These are phyloP conservation scores for Caenorhabditis zanzibari DNA, from an alignment of 2,888 invertebrate species.

Conservation along the genomic window DNA sequence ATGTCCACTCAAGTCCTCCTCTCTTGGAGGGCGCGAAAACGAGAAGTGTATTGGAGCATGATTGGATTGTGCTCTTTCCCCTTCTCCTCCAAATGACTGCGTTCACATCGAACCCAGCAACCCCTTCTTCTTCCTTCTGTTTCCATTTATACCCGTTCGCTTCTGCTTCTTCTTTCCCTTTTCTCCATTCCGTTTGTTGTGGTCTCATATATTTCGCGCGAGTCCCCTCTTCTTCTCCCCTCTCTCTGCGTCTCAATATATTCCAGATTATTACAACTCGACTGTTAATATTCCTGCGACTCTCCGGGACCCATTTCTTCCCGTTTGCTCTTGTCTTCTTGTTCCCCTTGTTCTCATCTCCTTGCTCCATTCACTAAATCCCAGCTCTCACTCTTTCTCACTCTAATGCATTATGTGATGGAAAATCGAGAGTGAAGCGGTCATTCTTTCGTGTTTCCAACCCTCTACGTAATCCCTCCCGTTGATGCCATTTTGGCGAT, in stretches of 20 bases:
- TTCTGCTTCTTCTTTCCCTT: slow-evolving; percentile 11
- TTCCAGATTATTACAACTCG: slow-evolving; percentile 65
- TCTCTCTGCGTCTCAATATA: slow-evolving; percentile 40
- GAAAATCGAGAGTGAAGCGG: slow-evolving; percentile 17
- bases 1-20: slow-evolving; percentile 47
- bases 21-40: slow-evolving; percentile 48
- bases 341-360: slow-evolving; percentile 28
- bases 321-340: slow-evolving; percentile 29
- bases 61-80: slow-evolving; percentile 55
- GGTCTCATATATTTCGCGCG: slow-evolving; percentile 39
- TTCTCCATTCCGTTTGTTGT: slow-evolving; percentile 22
- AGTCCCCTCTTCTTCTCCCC: background rate
- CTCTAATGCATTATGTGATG: slow-evolving; percentile 59
- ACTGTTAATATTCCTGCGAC: slow-evolving; percentile 45
- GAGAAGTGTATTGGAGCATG: slow-evolving; percentile 63
- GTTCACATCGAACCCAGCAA: slow-evolving; percentile 37
- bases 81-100: slow-evolving; percentile 23
- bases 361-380: slow-evolving; percentile 36
- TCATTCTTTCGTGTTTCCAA: slow-evolving; percentile 38
- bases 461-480: slow-evolving; percentile 47
- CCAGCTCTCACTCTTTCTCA: slow-evolving; percentile 20
- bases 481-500: slow-evolving; percentile 48
- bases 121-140: background rate
- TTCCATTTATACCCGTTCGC: slow-evolving; percentile 36
- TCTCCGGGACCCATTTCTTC: slow-evolving; percentile 36